Evolutionary conservation across 2,113 vertebrate genomes (phyloP).

Genomic region (Astatotilapia flaviijosephi): DNA sequence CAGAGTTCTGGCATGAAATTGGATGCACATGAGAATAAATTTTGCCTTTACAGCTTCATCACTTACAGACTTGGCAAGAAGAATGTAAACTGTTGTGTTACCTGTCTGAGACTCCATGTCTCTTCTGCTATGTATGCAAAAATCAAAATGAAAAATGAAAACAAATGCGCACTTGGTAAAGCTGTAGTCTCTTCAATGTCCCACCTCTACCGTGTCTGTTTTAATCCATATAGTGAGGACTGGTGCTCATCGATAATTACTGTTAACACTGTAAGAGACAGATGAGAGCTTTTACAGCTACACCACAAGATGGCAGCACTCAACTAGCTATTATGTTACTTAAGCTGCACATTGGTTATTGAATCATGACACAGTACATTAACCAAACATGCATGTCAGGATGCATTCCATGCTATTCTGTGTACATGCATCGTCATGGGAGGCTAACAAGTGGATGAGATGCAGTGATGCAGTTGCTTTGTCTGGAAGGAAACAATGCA

Average conservation of each 20-base stretch:
- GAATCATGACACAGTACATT: neutral
- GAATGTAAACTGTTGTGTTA: neutral
- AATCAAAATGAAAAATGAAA: neutral
- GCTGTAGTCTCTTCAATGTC: neutral
- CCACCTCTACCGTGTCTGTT: neutral
- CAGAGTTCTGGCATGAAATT: neutral
- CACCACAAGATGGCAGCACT: slow-evolving; percentile 40
- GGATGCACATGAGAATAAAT: neutral
- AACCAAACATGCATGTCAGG: neutral
- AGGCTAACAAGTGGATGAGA: neutral
- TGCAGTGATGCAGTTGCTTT: neutral
- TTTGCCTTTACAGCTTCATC: neutral
- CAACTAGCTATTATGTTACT: neutral
- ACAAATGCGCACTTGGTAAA: neutral
- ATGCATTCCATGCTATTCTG: neutral
- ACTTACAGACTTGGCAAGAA: neutral
- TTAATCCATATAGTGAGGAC: neutral
- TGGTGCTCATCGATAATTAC: neutral
- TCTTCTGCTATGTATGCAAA: neutral
- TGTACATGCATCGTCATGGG: neutral
- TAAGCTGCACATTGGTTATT: neutral
- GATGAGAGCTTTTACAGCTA: neutral
- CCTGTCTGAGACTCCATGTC: neutral
- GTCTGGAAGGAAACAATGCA: neutral
- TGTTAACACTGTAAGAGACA: neutral